These are phyloP conservation scores for Neosalanx taihuensis DNA, from an alignment of 2,797 vertebrate species.

Conservation along the genomic window DNA sequence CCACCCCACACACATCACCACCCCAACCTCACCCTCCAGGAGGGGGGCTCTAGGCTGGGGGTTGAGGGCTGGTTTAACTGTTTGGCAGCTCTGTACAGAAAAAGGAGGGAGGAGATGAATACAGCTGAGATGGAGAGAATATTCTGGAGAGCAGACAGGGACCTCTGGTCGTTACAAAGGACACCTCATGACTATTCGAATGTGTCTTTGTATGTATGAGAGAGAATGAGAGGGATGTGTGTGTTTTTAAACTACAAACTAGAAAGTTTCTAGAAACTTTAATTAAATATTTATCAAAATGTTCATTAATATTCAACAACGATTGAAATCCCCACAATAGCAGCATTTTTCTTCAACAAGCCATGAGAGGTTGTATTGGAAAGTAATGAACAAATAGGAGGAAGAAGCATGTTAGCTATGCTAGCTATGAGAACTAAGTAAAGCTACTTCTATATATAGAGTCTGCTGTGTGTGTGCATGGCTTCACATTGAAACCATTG, in stretches of 20 bases:
- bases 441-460: slow-evolving; percentile 73
- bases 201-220: slow-evolving; percentile 12
- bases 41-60: slow-evolving; percentile 43
- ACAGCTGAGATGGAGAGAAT: slow-evolving; percentile 28
- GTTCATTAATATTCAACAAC: background rate
- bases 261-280: too few relatives aligned
- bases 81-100: slow-evolving; percentile 66
- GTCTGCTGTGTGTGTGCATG: slow-evolving; percentile 57
- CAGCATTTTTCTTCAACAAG: background rate
- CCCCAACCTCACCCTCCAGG: slow-evolving; percentile 22
- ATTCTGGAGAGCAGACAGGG: slow-evolving; percentile 22
- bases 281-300: too few relatives aligned
- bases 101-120: slow-evolving; percentile 30
- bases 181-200: slow-evolving; percentile 56
- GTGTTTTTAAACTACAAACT: slow-evolving; percentile 62
- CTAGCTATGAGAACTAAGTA: slow-evolving; percentile 75
- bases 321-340: background rate
- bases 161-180: background rate
- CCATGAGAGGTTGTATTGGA: too few relatives aligned
- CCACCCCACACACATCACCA: too few relatives aligned
- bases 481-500: too few relatives aligned
- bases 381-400: too few relatives aligned
- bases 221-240: slow-evolving; percentile 38
- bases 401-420: slow-evolving; percentile 44
- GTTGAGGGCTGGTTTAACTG: slow-evolving; percentile 80